Base-by-base conservation (phyloP, 2,888 invertebrate species). In the Escarpia spicata region DNA sequence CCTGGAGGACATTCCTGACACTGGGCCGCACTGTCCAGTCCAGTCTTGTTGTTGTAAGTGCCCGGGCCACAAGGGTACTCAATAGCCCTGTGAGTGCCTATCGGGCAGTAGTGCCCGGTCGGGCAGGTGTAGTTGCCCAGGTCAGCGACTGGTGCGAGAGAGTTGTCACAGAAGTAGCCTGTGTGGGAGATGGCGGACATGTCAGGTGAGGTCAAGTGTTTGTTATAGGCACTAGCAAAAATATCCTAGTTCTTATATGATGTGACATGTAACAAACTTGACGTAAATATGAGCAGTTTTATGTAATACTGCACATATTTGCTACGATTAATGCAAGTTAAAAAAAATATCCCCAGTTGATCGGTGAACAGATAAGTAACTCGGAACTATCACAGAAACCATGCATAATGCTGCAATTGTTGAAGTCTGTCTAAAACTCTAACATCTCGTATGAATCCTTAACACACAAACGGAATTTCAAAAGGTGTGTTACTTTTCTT, bases 121-220 rank as follows among this genome's bases (percentile, higher is more conserved):
- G 96, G 96, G 93, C 96, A 96, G 26, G 94, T 93, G 92, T 94
- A 95, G 37, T 93, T 91, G 1, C 95, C 95, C 91, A 95, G 95
- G 93, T 95, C 95, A 43, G 95, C 94, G 91, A 96, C 95, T 0
- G 96, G 94, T 9, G 95, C 95, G 10, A 94, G 91, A 44, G 95
- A 94, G 92, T 95, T 95, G 93, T 96, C 95, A 94, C 96, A 96
- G 94, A 95, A 96, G 93, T 95, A 96, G 8, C 96, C 96, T 92
- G 94, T 91, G 44, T 43, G 19, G 26, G 31, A 19, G 37, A 91
- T 31, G 15, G 3, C 8, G 90, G 31, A 90, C 90, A 37, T 10
- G 10, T 75, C 75, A 75, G 52, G 52, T 52, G 52, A 52, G 9
- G 52, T 52, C 52, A 75, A 19, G 75, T 75, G 3, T 19, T 75